Conservation (phyloP, 2,797 vertebrate genomes). For the Smutsia gigantea region DNA sequence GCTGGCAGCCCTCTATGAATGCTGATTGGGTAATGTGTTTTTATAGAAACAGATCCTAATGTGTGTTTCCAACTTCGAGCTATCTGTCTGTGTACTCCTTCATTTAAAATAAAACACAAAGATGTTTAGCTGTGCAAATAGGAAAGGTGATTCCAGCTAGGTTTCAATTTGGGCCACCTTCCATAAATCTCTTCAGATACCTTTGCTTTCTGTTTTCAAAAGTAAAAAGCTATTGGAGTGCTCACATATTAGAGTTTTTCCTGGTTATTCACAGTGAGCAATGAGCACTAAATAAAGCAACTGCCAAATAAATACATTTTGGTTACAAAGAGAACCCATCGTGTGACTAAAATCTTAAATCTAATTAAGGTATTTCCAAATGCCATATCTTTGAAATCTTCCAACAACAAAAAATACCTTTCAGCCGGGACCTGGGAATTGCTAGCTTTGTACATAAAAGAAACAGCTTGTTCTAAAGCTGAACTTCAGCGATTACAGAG, state of each 20-base stretch:
- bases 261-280: constrained; percentile 65
- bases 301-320: constrained; percentile 55
- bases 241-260: neutral
- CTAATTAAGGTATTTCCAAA: constrained; percentile 77
- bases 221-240: constrained; percentile 47
- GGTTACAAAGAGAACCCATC: constrained; percentile 55
- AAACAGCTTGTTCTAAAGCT: constrained; percentile 71
- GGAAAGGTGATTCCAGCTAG: constrained; percentile 68
- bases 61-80: constrained; percentile 66
- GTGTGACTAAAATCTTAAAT: constrained; percentile 68
- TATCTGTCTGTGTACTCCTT: constrained; percentile 54
- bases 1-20: constrained; percentile 33
- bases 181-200: constrained; percentile 67
- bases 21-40: constrained; percentile 63
- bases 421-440: constrained; percentile 72
- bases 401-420: constrained; percentile 65
- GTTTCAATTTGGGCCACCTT: constrained; percentile 65
- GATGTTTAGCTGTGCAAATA: constrained; percentile 54
- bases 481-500: constrained; percentile 74
- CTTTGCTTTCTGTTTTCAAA: constrained; percentile 67
- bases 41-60: constrained; percentile 69
- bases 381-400: constrained; percentile 69
- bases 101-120: constrained; percentile 69
- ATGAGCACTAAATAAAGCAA: constrained; percentile 68
- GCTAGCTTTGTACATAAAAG: constrained; percentile 70